Evolutionary conservation across 2,888 invertebrate genomes (phyloP).

Genomic region (Chymomyza fuscimana): DNA sequence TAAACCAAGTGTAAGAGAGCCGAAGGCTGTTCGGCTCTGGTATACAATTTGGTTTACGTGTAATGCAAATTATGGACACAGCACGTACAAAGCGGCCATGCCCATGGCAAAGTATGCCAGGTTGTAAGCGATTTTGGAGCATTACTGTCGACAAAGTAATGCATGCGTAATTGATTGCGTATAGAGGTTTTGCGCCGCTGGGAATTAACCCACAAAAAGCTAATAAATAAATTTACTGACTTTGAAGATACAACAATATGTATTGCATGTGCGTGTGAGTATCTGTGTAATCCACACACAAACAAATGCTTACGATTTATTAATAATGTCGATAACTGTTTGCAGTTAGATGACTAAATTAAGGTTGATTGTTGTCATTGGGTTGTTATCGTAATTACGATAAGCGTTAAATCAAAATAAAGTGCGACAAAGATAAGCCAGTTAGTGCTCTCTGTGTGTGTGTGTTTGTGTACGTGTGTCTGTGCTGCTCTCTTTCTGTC

Average conservation of each 20-base stretch:
- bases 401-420: conserved; percentile 60
- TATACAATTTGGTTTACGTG: too few relatives aligned
- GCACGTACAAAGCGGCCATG: too few relatives aligned
- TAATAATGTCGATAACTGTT: conserved; percentile 38
- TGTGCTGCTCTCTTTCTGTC: neutral
- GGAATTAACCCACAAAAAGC: conserved; percentile 30
- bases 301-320: conserved; percentile 47
- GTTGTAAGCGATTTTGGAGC: too few relatives aligned
- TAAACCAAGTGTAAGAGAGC: too few relatives aligned
- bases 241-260: conserved; percentile 1
- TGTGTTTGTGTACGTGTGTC: neutral
- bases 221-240: conserved; percentile 1
- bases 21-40: too few relatives aligned
- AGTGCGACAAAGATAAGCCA: conserved; percentile 3
- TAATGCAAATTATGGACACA: too few relatives aligned
- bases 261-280: conserved; percentile 3
- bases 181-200: too few relatives aligned
- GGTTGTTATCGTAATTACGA: conserved; percentile 44
- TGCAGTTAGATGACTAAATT: conserved; percentile 64
- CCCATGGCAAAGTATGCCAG: too few relatives aligned
- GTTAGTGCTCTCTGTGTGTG: neutral
- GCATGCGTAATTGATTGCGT: too few relatives aligned
- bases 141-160: too few relatives aligned
- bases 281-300: neutral
- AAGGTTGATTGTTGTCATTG: conserved; percentile 35